Conservation (phyloP, 30 jellyfish, hydroid and myxozoan species). For the Hydractinia echinata region DNA sequence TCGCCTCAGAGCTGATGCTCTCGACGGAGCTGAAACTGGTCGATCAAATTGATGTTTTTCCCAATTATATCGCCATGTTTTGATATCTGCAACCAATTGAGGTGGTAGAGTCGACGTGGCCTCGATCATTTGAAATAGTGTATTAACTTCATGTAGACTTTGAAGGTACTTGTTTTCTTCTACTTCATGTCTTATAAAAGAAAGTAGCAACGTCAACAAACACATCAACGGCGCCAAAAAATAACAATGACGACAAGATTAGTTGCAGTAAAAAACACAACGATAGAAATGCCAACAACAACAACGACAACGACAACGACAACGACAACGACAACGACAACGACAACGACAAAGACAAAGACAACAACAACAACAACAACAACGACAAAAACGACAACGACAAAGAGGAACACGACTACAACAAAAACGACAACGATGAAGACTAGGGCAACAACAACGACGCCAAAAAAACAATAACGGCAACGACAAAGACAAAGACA, state of each 20-base stretch:
- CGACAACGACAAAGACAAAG: too few species aligned
- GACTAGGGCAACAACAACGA: too few species aligned
- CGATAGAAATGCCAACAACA: too few species aligned
- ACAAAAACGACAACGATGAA: too few species aligned
- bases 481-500: too few species aligned
- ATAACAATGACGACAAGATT: conserved; percentile 36
- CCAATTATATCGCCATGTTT: conserved; percentile 19
- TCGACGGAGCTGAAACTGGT: conserved; percentile 23
- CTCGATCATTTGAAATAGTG: conserved; percentile 20
- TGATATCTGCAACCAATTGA: not conserved
- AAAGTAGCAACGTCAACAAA: conserved; percentile 11
- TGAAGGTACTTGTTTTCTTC: not conserved
- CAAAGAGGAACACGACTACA: too few species aligned
- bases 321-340: too few species aligned
- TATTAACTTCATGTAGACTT: conserved; percentile 19
- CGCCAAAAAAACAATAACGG: too few species aligned
- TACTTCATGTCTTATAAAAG: not conserved
- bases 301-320: too few species aligned
- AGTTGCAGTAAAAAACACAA: not conserved
- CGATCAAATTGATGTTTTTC: conserved; percentile 5
- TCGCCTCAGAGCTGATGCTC: conserved; percentile 5
- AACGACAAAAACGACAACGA: too few species aligned
- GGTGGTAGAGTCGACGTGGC: not conserved
- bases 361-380: too few species aligned
- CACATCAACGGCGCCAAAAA: conserved; percentile 22